A percentile compares a stretch with the other conserved stretches of the same genome.
phyloP scores from a whole-genome alignment of 2,888 invertebrate species.

The Calliscelio sp. region DNA sequence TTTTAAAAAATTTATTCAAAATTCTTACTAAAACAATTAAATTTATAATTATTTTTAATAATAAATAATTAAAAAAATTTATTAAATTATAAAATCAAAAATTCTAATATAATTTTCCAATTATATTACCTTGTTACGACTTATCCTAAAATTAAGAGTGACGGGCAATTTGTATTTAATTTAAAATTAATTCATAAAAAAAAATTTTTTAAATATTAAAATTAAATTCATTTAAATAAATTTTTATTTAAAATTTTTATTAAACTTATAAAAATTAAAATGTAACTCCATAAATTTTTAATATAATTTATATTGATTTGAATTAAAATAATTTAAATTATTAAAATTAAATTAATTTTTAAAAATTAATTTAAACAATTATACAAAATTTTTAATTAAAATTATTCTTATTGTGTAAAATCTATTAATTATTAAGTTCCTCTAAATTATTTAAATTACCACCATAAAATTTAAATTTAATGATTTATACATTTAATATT shows the following conservation, averaged over 20 bases:
- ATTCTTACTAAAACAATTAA: slow-evolving; percentile 85
- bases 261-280: too few relatives aligned
- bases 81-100: slow-evolving; percentile 55
- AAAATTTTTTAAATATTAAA: slow-evolving; percentile 88
- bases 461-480: slow-evolving; percentile 83
- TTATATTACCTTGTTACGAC: slow-evolving; percentile 79
- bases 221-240: slow-evolving; percentile 87
- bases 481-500: slow-evolving; percentile 87
- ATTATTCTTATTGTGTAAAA: slow-evolving; percentile 54
- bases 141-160: slow-evolving; percentile 86
- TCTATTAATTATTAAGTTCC: slow-evolving; percentile 66
- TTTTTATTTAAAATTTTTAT: too few relatives aligned
- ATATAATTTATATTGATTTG: slow-evolving; percentile 88
- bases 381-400: slow-evolving; percentile 69
- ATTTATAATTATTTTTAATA: slow-evolving; percentile 85
- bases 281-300: too few relatives aligned
- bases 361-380: slow-evolving; percentile 62
- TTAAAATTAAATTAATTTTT: slow-evolving; percentile 80
- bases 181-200: slow-evolving; percentile 83
- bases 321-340: slow-evolving; percentile 87
- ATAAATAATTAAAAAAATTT: slow-evolving; percentile 57
- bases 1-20: slow-evolving; percentile 75
- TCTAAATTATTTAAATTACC: slow-evolving; percentile 60
- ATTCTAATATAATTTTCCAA: slow-evolving; percentile 61
- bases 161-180: slow-evolving; percentile 91